Evolutionary conservation across 2,888 invertebrate genomes (phyloP), one percentile per base, ranked within the genome.

Genomic region (Harpalus rufipes): DNA sequence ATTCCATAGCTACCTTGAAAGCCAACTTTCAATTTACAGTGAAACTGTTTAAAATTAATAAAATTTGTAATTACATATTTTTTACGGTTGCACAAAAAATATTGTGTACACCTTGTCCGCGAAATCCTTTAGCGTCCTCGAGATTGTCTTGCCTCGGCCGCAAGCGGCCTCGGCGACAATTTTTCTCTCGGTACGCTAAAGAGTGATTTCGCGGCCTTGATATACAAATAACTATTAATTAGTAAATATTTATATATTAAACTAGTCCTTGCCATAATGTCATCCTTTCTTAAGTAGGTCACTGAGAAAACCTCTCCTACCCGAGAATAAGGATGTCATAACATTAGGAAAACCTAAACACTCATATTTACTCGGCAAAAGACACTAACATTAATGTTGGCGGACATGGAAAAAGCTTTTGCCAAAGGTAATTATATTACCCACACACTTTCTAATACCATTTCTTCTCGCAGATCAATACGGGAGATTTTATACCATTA

Each of bases 381-480:
- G 59, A 58, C 78, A 78, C 78, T 12, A 58, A 78, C 58, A 78
- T 78, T 78, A 78, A 56, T 58, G 78, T 78, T 78, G 32, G 58
- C 32, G 59, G 59, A 78, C 78, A 78, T 58, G 78, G 78, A 78
- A 78, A 78, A 78, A 78, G 78, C 78, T 58, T 78, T 78, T 58
- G 25, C 74, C 51, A 12, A 21, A 56, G 32, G 58, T 78, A 58
- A 78, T 78, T 78, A 78, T 58, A 78, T 78, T 25, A 78, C 32
- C 5, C 59, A 14, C 74, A n/a, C n/a, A 44, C 44, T 2, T 32
- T 32, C 32, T 32, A 72, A n/a, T n/a, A 7, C 14, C 41, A 41
- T 12, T 14, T 14, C 14, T 14, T 14, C n/a, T 51, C 51, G 51
- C 12, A 74, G 74, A 74, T 74, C 74, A 74, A 56, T 74, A 56